Percentiles rank a stretch among this genome's conserved stretches.
phyloP scores from a whole-genome alignment of 2,888 invertebrate genomes.

The Anoplius nigerrimus region DNA sequence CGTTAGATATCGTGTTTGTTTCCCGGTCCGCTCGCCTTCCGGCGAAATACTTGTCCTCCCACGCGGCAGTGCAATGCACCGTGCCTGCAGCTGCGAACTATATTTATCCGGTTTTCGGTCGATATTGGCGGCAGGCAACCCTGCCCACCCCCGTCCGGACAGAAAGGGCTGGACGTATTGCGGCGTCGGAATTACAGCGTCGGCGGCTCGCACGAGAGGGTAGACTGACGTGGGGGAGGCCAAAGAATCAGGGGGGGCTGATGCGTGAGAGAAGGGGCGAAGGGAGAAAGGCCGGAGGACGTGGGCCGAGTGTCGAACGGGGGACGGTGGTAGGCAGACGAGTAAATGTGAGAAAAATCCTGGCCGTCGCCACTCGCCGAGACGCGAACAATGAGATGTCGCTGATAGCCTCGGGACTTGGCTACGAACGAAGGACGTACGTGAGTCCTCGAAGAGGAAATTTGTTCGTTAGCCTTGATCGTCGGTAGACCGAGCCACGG shows the following conservation, averaged over 20 bases:
- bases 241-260: background rate
- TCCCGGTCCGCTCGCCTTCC: slow-evolving; percentile 35
- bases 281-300: background rate
- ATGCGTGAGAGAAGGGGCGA: background rate
- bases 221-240: background rate
- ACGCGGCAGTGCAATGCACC: slow-evolving; percentile 42
- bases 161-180: slow-evolving; percentile 36
- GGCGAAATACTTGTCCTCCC: slow-evolving; percentile 37
- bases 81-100: slow-evolving; percentile 27
- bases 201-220: no score
- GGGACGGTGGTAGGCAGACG: no score
- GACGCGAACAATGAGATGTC: slow-evolving; percentile 25
- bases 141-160: no score
- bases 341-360: background rate
- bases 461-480: no score
- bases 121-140: slow-evolving; percentile 48
- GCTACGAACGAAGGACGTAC: no score
- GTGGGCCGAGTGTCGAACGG: no score
- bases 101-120: slow-evolving; percentile 55
- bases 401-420: background rate
- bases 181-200: slow-evolving; percentile 38
- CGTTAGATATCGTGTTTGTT: slow-evolving; percentile 32
- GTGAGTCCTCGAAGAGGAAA: no score
- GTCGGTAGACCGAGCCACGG: no score
- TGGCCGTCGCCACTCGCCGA: background rate